These are phyloP conservation scores for Drosophila pruinosa DNA, from an alignment of 1,140 invertebrate genomes.

Conservation along the genomic window DNA sequence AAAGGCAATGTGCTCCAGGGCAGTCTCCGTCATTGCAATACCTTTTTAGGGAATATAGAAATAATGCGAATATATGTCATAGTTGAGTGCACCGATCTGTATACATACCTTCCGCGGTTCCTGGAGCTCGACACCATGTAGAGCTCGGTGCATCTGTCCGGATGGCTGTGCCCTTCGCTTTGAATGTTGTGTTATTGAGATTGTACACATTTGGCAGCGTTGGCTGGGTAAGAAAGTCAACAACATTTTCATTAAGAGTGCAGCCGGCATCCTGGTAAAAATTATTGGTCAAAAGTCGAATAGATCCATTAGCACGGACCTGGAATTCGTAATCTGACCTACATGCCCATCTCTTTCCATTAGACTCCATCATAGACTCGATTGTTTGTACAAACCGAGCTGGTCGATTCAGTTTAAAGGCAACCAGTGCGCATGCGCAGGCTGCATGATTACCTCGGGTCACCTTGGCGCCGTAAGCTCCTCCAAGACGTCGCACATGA, in stretches of 20 bases:
- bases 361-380: conserved; percentile 86
- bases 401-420: conserved; percentile 85
- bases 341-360: conserved; percentile 86
- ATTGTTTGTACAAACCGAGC: conserved; percentile 87
- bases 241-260: conserved; percentile 85
- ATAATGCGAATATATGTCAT: conserved; percentile 51
- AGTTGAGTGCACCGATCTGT: conserved; percentile 82
- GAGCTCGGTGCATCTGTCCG: conserved; percentile 87
- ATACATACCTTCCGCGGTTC: conserved; percentile 86
- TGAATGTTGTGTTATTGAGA: conserved; percentile 83
- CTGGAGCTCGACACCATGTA: conserved; percentile 86
- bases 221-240: conserved; percentile 74
- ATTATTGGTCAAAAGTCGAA: conserved; percentile 86
- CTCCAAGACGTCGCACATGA: conserved; percentile 87
- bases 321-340: conserved; percentile 85
- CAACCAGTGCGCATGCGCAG: conserved; percentile 86
- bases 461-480: conserved; percentile 88
- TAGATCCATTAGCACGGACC: conserved; percentile 86
- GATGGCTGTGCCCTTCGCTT: conserved; percentile 83
- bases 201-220: conserved; percentile 86
- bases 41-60: background rate
- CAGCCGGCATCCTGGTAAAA: conserved; percentile 87
- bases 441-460: conserved; percentile 84
- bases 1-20: conserved; percentile 92
- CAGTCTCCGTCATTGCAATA: conserved; percentile 87